These are phyloP conservation scores for Paralinhomoeus sp. DNA, from an alignment of 2,888 invertebrate genomes.

Conservation along the genomic window DNA sequence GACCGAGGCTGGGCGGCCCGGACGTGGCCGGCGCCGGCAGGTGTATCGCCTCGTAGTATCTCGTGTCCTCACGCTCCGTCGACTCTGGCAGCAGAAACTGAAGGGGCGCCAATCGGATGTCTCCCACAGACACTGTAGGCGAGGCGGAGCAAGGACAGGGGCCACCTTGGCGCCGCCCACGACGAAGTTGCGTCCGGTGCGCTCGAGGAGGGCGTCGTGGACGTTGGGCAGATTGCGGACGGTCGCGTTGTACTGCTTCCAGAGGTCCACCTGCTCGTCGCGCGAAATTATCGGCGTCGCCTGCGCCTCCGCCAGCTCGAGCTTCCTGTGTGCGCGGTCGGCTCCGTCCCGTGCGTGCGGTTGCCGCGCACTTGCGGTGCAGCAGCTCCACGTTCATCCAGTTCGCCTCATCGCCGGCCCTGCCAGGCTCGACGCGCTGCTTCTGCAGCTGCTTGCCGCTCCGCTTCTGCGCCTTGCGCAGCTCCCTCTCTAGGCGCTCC, in stretches of 20 bases:
- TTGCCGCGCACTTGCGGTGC: too few relatives aligned
- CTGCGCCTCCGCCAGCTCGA: neutral
- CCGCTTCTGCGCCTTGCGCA: conserved; percentile 13
- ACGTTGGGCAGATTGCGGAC: conserved; percentile 4
- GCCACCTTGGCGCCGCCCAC: neutral
- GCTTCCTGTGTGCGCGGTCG: neutral
- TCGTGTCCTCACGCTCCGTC: conserved; percentile 45
- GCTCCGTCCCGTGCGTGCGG: too few relatives aligned
- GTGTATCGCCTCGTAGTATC: conserved; percentile 59
- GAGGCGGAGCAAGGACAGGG: too few relatives aligned
- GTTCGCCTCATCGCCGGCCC: too few relatives aligned
- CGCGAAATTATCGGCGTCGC: neutral
- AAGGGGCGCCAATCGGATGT: neutral
- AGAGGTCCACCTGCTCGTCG: neutral
- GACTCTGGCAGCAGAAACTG: conserved; percentile 52
- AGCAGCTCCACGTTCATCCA: too few relatives aligned
- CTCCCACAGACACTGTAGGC: neutral
- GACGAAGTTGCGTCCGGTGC: neutral
- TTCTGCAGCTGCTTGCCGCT: conserved; percentile 7
- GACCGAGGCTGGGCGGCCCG: neutral
- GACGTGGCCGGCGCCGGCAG: conserved; percentile 23
- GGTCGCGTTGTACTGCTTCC: neutral
- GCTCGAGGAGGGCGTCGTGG: conserved; percentile 2
- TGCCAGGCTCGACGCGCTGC: conserved; percentile 1
- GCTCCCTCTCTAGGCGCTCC: conserved; percentile 9